A percentile compares a stretch with the other conserved stretches of the same genome.
Conservation (phyloP, 2,797 vertebrate genomes). For the Scarus forsteni region DNA sequence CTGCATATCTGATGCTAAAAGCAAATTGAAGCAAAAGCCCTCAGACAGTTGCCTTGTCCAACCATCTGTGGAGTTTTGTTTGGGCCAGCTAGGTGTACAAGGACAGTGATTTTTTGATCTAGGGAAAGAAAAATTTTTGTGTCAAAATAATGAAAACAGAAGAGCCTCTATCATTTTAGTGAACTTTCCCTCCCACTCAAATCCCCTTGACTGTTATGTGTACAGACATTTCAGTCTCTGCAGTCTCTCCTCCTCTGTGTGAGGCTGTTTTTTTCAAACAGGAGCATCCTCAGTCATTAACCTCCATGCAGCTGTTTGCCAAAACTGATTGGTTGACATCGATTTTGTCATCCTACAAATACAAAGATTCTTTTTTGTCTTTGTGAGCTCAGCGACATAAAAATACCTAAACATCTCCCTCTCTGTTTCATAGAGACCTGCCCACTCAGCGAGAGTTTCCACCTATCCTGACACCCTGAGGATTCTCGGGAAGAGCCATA, state of each 20-base stretch:
- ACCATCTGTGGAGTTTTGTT: background rate
- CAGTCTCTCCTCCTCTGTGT: conserved; percentile 39
- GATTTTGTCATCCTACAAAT: conserved; percentile 6
- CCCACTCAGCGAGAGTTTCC: conserved; percentile 51
- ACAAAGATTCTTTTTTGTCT: conserved; percentile 17
- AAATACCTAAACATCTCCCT: conserved; percentile 18
- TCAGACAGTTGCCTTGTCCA: too few species aligned
- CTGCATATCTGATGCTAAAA: too few species aligned
- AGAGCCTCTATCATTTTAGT: conserved; percentile 49
- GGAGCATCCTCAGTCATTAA: conserved; percentile 43
- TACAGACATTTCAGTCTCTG: conserved; percentile 49
- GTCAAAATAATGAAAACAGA: conserved; percentile 31
- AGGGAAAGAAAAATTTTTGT: conserved; percentile 41
- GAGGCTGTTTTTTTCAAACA: background rate
- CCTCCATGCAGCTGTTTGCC: conserved; percentile 41
- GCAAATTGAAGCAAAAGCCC: too few species aligned
- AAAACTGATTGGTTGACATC: conserved; percentile 12
- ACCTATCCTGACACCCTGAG: conserved; percentile 68
- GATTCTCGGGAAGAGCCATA: conserved; percentile 66
- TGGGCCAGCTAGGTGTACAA: background rate
- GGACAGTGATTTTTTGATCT: conserved; percentile 39
- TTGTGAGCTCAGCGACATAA: conserved; percentile 22
- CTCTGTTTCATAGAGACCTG: conserved; percentile 20
- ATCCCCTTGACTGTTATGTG: conserved; percentile 45
- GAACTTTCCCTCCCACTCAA: conserved; percentile 59